Percentiles rank a stretch among this genome's conserved stretches.
phyloP scores from a whole-genome alignment of 1,140 invertebrate genomes.

The Nymphalis io region DNA sequence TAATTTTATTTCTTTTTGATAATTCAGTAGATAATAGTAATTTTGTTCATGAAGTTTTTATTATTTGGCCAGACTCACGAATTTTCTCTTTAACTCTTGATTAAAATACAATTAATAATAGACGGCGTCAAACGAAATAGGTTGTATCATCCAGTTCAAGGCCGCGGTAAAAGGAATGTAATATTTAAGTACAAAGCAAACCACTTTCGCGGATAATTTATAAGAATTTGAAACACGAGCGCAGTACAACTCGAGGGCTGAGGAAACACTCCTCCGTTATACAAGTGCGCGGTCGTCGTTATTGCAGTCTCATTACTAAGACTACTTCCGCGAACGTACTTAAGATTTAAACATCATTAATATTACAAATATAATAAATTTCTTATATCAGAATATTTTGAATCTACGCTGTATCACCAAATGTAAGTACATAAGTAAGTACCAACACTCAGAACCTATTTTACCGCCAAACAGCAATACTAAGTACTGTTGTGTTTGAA shows the following conservation, averaged over 20 bases:
- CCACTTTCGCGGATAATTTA: slow-evolving; percentile 6
- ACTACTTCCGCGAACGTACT: background rate
- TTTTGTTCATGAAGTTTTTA: too few species aligned
- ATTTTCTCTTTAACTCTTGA: background rate
- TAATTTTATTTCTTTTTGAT: too few species aligned
- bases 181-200: slow-evolving; percentile 10
- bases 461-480: too few species aligned
- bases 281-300: slow-evolving; percentile 3
- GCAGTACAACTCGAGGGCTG: background rate
- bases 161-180: background rate
- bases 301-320: background rate
- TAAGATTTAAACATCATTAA: too few species aligned
- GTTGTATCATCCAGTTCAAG: background rate
- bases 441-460: too few species aligned
- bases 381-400: too few species aligned
- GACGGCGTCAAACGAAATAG: background rate
- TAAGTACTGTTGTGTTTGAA: too few species aligned
- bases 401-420: too few species aligned
- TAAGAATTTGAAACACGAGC: slow-evolving; percentile 13
- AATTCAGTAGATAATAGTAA: too few species aligned
- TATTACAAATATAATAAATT: too few species aligned
- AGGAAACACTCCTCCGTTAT: slow-evolving; percentile 1
- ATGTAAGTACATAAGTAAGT: too few species aligned
- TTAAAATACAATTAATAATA: background rate
- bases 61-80: too few species aligned